Conservation (phyloP, 2,113 vertebrate genomes). For the Jacana jacana region DNA sequence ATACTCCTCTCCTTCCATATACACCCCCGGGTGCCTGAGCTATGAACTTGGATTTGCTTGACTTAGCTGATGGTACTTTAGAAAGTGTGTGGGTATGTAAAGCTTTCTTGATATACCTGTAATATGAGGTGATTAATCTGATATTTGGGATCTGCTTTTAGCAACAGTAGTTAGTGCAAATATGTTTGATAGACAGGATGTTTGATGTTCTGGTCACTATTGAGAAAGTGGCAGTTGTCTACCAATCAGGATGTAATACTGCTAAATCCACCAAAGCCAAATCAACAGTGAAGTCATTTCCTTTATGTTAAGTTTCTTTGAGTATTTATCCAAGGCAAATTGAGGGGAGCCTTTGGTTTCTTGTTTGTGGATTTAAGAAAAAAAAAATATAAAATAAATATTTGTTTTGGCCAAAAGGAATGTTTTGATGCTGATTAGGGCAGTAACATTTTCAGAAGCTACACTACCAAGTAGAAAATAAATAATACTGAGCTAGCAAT, state of each 20-base stretch:
- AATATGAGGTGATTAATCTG: background rate
- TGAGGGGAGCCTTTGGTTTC: background rate
- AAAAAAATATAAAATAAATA: background rate
- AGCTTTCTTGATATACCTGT: background rate
- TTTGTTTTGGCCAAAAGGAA: slow-evolving; percentile 1
- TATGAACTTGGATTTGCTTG: background rate
- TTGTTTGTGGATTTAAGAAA: background rate
- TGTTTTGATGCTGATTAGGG: background rate
- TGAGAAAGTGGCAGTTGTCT: background rate
- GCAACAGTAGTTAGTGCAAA: background rate
- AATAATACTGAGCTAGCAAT: background rate
- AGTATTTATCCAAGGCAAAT: background rate
- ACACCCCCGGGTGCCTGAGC: background rate
- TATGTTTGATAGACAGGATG: background rate
- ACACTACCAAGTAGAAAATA: background rate
- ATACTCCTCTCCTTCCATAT: background rate
- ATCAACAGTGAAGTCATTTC: background rate
- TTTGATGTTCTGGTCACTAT: background rate
- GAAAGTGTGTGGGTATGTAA: background rate
- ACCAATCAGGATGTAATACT: background rate
- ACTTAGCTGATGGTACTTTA: background rate
- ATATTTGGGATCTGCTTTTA: background rate
- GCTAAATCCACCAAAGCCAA: background rate
- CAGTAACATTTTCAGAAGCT: background rate
- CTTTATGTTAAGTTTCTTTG: background rate